Base-by-base conservation (phyloP, 2,888 invertebrate genomes). In the Mythimna loreyi region DNA sequence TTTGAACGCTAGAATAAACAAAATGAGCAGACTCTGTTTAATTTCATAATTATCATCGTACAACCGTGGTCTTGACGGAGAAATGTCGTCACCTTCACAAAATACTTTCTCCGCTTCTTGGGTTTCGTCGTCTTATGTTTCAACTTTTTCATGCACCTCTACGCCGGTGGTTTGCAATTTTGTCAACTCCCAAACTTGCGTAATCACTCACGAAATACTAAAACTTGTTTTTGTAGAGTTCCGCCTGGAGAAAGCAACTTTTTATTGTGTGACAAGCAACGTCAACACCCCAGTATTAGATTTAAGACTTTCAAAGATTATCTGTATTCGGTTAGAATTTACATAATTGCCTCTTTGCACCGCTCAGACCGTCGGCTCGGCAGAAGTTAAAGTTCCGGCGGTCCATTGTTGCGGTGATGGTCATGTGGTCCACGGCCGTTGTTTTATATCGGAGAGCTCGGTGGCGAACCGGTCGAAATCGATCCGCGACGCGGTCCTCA, bases 391-490 rank as follows among this genome's bases (percentile, higher is more conserved):
- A 70, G 71, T 67, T 67, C 75, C 69, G 72, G 72, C 69, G 72
- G 76, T 78, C 76, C 73, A 82, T 82, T 84, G 74, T 80, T 81
- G 81, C 80, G 80, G 83, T 81, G 73, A 74, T 83, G 81, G 76
- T 79, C 83, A 86, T 86, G 87, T 86, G 88, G 88, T 89, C 87
- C 86, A 84, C 83, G 82, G 84, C 78, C 84, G 89, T 89, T 87
- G 91, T 91, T 89, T 86, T 77, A 90, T 89, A 90, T 87, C 86
- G 75, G 84, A 88, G 87, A 89, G 85, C 81, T 83, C 75, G 86
- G 77, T 87, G 85, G 83, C 82, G 87, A 89, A 91, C 92, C 91
- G 91, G 92, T 92, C 89, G 92, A 92, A 94, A 94, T 93, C 89
- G 90, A 95, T 93, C 92, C 90, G 88, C 84, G 82, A 84, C 85